phyloP scores from a whole-genome alignment of 2,888 invertebrate genomes.

The Acrobasis consociella region DNA sequence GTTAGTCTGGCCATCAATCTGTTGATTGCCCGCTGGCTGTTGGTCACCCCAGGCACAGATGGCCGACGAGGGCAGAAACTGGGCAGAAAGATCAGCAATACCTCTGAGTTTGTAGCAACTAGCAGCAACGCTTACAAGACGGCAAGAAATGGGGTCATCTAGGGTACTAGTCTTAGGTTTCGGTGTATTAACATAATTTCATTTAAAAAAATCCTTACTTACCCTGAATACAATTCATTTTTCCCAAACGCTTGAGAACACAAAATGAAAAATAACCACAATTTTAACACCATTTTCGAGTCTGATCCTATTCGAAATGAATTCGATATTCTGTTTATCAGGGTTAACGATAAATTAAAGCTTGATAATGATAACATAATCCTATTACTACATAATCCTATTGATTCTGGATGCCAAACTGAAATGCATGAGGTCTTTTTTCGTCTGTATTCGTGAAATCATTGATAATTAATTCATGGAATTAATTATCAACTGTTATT shows the following conservation, averaged over 20 bases:
- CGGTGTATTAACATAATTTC: background rate
- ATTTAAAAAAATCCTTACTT: slow-evolving; percentile 25
- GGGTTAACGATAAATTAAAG: background rate
- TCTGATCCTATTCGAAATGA: background rate
- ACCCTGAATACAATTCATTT: slow-evolving; percentile 20
- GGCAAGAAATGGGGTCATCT: no score
- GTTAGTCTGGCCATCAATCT: no score
- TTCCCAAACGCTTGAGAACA: slow-evolving; percentile 1
- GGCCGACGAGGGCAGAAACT: no score
- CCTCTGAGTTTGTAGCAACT: no score
- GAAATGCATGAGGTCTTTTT: background rate
- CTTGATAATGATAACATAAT: background rate
- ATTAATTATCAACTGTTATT: no score
- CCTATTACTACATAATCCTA: no score
- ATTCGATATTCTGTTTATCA: slow-evolving; percentile 1
- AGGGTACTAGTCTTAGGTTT: no score
- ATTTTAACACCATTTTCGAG: slow-evolving; percentile 4
- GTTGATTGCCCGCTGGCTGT: no score
- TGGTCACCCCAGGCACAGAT: no score
- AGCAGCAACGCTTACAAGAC: no score
- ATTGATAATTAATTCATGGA: background rate
- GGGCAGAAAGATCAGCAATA: no score
- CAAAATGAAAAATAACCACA: slow-evolving; percentile 6
- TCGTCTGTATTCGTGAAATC: background rate
- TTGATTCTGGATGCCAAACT: background rate